phyloP scores from a whole-genome alignment of 64 coral and sea anemone genomes.

The Pachyseris speciosa region DNA sequence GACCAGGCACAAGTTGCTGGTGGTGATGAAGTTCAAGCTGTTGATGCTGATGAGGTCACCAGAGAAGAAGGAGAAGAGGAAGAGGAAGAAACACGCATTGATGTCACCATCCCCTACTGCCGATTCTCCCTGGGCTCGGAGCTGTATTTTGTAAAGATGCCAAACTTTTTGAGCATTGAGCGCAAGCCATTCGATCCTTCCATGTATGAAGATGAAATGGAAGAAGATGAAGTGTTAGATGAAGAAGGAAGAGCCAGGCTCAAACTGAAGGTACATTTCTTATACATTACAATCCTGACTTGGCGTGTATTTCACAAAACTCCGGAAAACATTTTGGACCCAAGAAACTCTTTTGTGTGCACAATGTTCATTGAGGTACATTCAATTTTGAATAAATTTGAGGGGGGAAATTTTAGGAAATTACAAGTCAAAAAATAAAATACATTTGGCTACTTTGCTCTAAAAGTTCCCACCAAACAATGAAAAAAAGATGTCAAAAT shows the following conservation, averaged over 20 bases:
- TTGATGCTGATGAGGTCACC: conserved; percentile 6
- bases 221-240: conserved; percentile 98
- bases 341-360: too few relatives aligned
- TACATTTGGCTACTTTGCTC: too few relatives aligned
- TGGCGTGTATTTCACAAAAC: too few relatives aligned
- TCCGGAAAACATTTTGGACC: too few relatives aligned
- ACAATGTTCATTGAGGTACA: too few relatives aligned
- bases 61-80: conserved; percentile 86
- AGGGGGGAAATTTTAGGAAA: too few relatives aligned
- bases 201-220: conserved; percentile 97
- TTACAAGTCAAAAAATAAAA: too few relatives aligned
- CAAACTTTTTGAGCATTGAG: conserved; percentile 98
- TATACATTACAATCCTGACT: background rate
- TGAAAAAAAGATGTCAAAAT: too few relatives aligned
- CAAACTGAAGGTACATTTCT: conserved; percentile 85
- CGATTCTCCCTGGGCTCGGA: conserved; percentile 91
- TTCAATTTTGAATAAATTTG: too few relatives aligned
- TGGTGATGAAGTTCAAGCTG: conserved; percentile 6
- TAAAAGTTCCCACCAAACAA: too few relatives aligned
- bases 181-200: conserved; percentile 93
- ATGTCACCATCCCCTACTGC: conserved; percentile 95
- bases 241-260: conserved; percentile 98
- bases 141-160: conserved; percentile 94
- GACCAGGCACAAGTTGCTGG: conserved; percentile 33
- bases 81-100: conserved; percentile 92